Base-by-base conservation (phyloP, 2,113 vertebrate genomes). In the Stercorarius parasiticus region DNA sequence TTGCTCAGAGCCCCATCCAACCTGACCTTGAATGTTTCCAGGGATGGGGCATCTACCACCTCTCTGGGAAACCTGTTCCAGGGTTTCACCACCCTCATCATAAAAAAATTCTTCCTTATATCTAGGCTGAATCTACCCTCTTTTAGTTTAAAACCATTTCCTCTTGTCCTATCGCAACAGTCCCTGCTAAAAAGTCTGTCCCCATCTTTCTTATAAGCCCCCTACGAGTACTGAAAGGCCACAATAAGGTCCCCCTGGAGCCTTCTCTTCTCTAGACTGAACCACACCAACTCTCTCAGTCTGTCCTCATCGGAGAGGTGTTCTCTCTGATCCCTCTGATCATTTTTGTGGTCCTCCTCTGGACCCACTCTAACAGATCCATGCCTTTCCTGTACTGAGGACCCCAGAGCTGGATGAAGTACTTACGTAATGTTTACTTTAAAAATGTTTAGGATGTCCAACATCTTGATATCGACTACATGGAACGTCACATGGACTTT, bases 401-500 rank as follows among this genome's bases (percentile, higher is more conserved):
- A 2, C 52, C 70, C 30, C 82, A 59, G 42, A 88, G 22, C 17
- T 38, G 32, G 49, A 45, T 0, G 2, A 34, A 77, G 2, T 43
- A 49, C 71, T 92, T 11, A 82, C 7, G 15, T 56, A n/a, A 59
- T 77, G 8, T 89, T 71, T 74, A 6, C 19, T 93, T 85, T 64
- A 36, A 70, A 88, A 76, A 90, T 34, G 40, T 94, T 45, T 94
- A 99, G 99, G 99, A 99, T 64, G 97, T 99, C 79, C 99, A 99
- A 38, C 98, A 98, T 97, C 98, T 98, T 45, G 99, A 99, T 91
- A 99, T 99, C 6, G 98, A 99, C 97, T 99, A 98, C 95, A 99
- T 99, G 99, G 99, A 99, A 64, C 85, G 98, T 21, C 98, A 96
- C 73, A 98, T 99, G 96, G 98, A 99, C 94, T 99, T 99, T 29